These are phyloP conservation scores for Blennius ocellaris DNA, from an alignment of 2,113 vertebrate genomes.

Conservation along the genomic window DNA sequence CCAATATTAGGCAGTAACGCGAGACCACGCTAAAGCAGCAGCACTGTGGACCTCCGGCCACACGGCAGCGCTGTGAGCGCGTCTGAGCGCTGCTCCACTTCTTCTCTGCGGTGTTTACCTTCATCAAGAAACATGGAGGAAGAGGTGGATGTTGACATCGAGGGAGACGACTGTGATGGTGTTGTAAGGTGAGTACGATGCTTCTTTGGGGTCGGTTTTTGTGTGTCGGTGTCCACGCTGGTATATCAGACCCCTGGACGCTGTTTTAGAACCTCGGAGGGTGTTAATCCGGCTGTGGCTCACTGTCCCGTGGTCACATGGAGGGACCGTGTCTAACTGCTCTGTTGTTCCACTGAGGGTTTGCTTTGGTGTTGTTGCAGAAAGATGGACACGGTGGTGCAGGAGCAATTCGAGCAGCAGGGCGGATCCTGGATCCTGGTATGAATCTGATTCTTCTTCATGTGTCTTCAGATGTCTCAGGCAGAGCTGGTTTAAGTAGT, in stretches of 20 bases:
- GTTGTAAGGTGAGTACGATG: slow-evolving; percentile 53
- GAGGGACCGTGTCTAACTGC: no score
- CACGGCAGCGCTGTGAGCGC: slow-evolving; percentile 46
- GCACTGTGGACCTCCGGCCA: slow-evolving; percentile 6
- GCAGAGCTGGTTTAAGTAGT: neutral
- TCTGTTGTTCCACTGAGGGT: neutral
- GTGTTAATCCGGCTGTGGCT: no score
- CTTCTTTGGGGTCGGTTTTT: no score
- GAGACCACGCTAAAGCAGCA: fast-evolving
- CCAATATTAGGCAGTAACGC: neutral
- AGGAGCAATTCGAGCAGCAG: slow-evolving; percentile 89
- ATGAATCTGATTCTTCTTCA: slow-evolving; percentile 23
- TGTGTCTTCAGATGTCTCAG: neutral
- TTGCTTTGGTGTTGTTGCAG: slow-evolving; percentile 69
- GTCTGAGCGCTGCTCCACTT: neutral
- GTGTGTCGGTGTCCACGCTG: fast-evolving
- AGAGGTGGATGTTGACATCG: slow-evolving; percentile 92
- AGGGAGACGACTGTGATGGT: slow-evolving; percentile 86
- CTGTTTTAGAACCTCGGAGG: neutral
- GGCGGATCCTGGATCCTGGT: slow-evolving; percentile 86
- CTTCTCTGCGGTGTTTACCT: slow-evolving; percentile 50
- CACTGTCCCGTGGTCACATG: neutral
- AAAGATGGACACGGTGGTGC: slow-evolving; percentile 80
- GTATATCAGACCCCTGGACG: neutral
- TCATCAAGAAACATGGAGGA: slow-evolving; percentile 81